Evolutionary conservation across 1,140 invertebrate species (phyloP).

Genomic region (Drosophila prosaltans): DNA sequence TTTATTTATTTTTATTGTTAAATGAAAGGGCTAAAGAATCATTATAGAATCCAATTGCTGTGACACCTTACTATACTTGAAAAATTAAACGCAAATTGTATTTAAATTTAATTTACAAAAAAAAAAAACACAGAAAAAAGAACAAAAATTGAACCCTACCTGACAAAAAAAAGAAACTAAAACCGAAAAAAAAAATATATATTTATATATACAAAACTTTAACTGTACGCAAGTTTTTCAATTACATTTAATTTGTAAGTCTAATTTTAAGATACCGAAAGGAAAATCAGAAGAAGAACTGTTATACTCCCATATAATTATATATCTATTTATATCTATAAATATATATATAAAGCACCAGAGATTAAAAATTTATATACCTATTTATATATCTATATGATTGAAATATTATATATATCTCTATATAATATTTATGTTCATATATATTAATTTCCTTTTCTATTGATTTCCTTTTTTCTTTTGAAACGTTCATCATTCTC

Average conservation of each 20-base stretch:
- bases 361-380: conserved; percentile 14
- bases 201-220: not conserved
- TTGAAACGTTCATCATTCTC: conserved; percentile 39
- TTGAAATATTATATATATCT: conserved; percentile 32
- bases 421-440: conserved; percentile 9
- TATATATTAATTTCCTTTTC: conserved; percentile 29
- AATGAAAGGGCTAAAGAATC: conserved; percentile 29
- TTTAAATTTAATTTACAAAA: conserved; percentile 53
- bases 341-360: conserved; percentile 50
- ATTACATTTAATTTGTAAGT: conserved; percentile 55
- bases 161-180: not conserved
- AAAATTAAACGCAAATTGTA: conserved; percentile 60
- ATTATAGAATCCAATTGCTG: conserved; percentile 60
- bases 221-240: conserved; percentile 14
- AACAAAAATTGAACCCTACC: conserved; percentile 30
- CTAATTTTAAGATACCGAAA: conserved; percentile 61
- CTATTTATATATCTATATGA: conserved; percentile 4
- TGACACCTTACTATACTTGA: conserved; percentile 80
- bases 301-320: not conserved
- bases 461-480: conserved; percentile 37
- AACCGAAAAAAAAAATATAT: not conserved
- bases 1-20: conserved; percentile 38
- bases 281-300: conserved; percentile 6
- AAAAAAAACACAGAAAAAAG: not conserved
- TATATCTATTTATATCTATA: conserved; percentile 8